Conservation (phyloP, 2,113 vertebrate genomes). For the Caretta caretta region DNA sequence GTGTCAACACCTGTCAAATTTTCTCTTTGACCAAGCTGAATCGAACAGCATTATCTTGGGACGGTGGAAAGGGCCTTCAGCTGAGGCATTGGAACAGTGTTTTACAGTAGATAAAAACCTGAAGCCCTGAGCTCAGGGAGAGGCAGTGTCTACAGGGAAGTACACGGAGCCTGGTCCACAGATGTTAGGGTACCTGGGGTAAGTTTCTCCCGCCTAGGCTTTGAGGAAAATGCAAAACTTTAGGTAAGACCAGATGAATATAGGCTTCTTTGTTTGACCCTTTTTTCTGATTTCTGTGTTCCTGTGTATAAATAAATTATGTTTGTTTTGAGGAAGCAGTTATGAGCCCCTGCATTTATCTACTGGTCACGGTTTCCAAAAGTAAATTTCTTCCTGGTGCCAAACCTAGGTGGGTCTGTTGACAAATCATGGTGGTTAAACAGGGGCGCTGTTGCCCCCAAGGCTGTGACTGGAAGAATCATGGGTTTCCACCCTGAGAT, state of each 20-base stretch:
- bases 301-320: background rate
- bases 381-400: background rate
- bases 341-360: background rate
- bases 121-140: background rate
- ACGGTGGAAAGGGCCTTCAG: background rate
- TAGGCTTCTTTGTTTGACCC: background rate
- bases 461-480: background rate
- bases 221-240: background rate
- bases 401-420: background rate
- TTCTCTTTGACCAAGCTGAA: background rate
- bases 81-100: background rate
- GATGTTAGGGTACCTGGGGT: background rate
- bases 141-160: background rate
- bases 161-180: background rate
- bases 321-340: background rate
- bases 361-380: background rate
- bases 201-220: background rate
- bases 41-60: background rate
- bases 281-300: background rate
- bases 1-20: background rate
- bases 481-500: background rate
- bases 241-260: fast-evolving
- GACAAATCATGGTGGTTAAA: fast-evolving
- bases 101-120: background rate
- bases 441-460: background rate